Evolutionary conservation across 37 sponge, comb jelly and placozoan genomes (phyloP).

Genomic region (Eunapius fragilis): DNA sequence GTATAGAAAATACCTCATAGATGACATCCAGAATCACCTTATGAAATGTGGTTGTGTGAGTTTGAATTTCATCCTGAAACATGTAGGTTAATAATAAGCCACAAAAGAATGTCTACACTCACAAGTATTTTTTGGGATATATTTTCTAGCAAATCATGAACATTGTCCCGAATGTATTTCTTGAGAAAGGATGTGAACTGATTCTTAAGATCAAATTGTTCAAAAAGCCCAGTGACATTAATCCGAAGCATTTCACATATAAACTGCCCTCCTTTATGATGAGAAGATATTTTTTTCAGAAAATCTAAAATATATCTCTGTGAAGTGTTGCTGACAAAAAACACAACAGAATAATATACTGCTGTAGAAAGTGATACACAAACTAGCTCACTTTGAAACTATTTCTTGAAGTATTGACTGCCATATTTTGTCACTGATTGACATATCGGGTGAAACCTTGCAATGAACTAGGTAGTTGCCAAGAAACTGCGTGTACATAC

Average conservation of each 20-base stretch:
- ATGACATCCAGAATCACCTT: slow-evolving; percentile 43
- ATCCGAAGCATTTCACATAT: not conserved
- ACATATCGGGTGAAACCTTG: not conserved
- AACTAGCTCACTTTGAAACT: not conserved
- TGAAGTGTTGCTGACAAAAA: not conserved
- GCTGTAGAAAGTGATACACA: not conserved
- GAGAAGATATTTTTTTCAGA: not conserved
- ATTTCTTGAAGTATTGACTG: not conserved
- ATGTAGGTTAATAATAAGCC: not conserved
- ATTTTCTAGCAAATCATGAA: not conserved
- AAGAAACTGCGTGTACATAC: no score
- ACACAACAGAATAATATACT: not conserved
- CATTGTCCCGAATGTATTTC: not conserved
- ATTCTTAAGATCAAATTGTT: not conserved
- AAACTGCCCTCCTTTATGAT: not conserved
- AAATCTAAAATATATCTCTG: not conserved
- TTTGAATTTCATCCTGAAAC: not conserved
- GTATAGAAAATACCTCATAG: not conserved
- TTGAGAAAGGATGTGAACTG: not conserved
- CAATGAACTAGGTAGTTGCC: not conserved
- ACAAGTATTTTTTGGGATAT: not conserved
- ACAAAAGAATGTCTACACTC: no score
- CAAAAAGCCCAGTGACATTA: not conserved
- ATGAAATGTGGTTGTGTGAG: not conserved
- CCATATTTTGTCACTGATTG: not conserved